Evolutionary conservation across 2,888 invertebrate genomes (phyloP).

Genomic region (Trilocha varians): DNA sequence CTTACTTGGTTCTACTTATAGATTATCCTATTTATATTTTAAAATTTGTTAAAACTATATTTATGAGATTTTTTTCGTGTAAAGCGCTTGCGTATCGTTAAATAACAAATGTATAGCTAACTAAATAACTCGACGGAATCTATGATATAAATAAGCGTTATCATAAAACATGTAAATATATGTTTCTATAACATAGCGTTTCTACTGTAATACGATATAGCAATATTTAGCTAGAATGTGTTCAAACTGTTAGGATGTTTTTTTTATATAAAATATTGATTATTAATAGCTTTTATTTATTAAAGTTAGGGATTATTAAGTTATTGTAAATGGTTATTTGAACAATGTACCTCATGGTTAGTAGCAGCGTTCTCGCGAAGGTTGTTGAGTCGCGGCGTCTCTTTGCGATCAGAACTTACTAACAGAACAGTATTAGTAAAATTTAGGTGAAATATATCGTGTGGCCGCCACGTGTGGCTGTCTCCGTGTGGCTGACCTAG

Average conservation of each 20-base stretch:
- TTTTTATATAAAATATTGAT: conserved; percentile 37
- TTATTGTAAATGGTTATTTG: conserved; percentile 36
- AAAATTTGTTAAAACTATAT: background rate
- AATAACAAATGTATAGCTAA: conserved; percentile 40
- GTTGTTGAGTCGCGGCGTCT: too few species aligned
- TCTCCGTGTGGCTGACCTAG: too few species aligned
- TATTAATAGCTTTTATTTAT: conserved; percentile 63
- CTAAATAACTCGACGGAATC: background rate
- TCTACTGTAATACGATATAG: conserved; percentile 58
- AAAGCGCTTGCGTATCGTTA: conserved; percentile 1
- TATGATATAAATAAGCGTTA: conserved; percentile 20
- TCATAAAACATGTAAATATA: conserved; percentile 13
- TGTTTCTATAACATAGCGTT: conserved; percentile 48
- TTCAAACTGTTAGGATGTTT: conserved; percentile 58
- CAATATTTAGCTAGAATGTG: conserved; percentile 70
- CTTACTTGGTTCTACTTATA: too few species aligned
- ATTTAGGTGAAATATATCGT: conserved; percentile 27
- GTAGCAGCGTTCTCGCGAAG: too few species aligned
- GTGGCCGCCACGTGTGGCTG: conserved; percentile 29
- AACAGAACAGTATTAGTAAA: conserved; percentile 52
- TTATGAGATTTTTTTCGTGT: background rate
- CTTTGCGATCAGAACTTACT: conserved; percentile 20
- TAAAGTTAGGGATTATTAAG: conserved; percentile 59
- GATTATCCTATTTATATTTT: too few species aligned
- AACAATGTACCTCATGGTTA: too few species aligned